Conservation (phyloP, 2,888 invertebrate genomes). For the Aradus depressus region DNA sequence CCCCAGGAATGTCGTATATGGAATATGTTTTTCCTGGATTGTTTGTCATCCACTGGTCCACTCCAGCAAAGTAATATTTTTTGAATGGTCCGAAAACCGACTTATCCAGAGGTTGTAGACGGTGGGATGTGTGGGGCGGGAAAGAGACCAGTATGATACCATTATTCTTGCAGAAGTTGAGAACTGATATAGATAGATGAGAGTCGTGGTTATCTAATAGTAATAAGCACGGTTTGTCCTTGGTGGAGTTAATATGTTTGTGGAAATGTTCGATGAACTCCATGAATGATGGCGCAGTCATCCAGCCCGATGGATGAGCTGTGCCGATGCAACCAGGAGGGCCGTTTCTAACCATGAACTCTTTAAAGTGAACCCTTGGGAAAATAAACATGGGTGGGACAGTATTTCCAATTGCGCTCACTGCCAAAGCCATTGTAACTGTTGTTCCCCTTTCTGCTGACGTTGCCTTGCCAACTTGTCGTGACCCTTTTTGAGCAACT, state of each 20-base stretch:
- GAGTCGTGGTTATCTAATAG: conserved; percentile 34
- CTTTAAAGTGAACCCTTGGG: conserved; percentile 28
- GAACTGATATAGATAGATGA: conserved; percentile 31
- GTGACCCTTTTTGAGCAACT: conserved; percentile 28
- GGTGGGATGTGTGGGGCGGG: conserved; percentile 36
- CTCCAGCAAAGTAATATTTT: conserved; percentile 31
- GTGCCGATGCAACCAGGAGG: conserved; percentile 30
- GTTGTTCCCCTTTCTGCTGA: conserved; percentile 32
- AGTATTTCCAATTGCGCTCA: conserved; percentile 29
- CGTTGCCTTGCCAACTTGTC: no score
- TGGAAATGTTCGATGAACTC: conserved; percentile 24
- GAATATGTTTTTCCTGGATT: conserved; percentile 33
- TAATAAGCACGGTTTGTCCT: conserved; percentile 31
- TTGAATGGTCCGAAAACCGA: conserved; percentile 33
- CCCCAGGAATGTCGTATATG: neutral
- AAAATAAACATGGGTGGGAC: conserved; percentile 32
- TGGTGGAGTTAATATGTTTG: conserved; percentile 26
- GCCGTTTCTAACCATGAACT: conserved; percentile 32
- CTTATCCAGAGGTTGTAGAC: conserved; percentile 35
- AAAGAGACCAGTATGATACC: conserved; percentile 37
- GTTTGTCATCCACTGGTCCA: conserved; percentile 33
- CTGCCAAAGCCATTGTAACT: conserved; percentile 28
- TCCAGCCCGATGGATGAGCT: conserved; percentile 32
- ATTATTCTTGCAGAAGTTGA: conserved; percentile 34
- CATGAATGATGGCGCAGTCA: conserved; percentile 26